Conservation (phyloP, 2,888 invertebrate species). For the Hoplodrina blanda region DNA sequence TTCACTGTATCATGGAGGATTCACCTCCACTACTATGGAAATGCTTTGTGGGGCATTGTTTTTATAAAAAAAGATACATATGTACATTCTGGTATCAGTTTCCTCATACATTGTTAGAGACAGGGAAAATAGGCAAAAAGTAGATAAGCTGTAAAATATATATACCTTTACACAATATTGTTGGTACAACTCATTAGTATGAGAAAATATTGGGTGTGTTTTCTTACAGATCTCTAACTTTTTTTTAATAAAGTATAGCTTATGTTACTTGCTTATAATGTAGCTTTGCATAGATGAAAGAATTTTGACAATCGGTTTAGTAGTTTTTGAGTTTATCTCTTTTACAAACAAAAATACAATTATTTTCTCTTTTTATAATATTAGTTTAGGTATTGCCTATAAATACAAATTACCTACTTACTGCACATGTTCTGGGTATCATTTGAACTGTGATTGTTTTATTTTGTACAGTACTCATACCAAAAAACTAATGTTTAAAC, state of each 20-base stretch:
- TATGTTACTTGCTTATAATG: too few species aligned
- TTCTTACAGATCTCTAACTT: too few species aligned
- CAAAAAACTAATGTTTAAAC: too few species aligned
- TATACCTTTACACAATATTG: slow-evolving; percentile 2
- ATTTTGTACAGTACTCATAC: too few species aligned
- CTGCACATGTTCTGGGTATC: not conserved
- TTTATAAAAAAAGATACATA: not conserved
- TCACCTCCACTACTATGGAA: not conserved
- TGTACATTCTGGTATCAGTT: slow-evolving; percentile 32
- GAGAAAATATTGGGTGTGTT: too few species aligned
- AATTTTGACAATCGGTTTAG: too few species aligned
- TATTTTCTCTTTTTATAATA: too few species aligned
- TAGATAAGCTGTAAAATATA: slow-evolving; percentile 24
- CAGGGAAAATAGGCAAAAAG: slow-evolving; percentile 26
- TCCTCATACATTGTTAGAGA: slow-evolving; percentile 40
- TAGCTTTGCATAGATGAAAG: too few species aligned
- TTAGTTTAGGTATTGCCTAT: not conserved
- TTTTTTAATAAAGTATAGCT: too few species aligned
- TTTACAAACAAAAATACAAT: too few species aligned
- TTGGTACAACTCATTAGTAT: slow-evolving; percentile 24
- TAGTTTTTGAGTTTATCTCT: too few species aligned
- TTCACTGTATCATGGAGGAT: slow-evolving; percentile 18
- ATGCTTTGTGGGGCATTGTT: not conserved
- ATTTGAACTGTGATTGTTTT: not conserved
- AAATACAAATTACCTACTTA: slow-evolving; percentile 10